Base-by-base conservation (phyloP, 2,113 vertebrate genomes). In the Rynchops niger region DNA sequence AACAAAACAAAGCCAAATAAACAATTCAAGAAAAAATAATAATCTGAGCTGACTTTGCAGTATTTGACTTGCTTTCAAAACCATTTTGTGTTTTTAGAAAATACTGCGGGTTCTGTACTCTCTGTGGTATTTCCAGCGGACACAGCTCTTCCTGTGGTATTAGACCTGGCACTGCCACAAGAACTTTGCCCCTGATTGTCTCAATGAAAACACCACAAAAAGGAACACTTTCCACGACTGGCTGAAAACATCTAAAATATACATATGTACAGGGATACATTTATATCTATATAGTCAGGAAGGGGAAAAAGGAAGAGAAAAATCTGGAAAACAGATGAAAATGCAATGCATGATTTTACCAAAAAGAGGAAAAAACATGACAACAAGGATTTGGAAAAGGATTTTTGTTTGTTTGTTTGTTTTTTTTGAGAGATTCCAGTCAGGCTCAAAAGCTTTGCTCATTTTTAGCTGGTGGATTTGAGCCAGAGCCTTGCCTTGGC, bases 101-200 rank as follows among this genome's bases (percentile, higher is more conserved):
- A 96, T 90, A 32, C 95, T 86, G 96, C 0, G 95, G 91, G 91
- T 97, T 97, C 94, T 94, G 95, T 92, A n/a, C 67, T 95, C 90
- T 77, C 93, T 63, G 73, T 94, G 97, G 93, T 82, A 91, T 91
- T 97, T 97, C 94, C 96, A 98, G 97, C 34, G 96, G 97, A 98
- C 96, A 96, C 95, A 92, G 96, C 81, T 97, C 88, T 97, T 98
- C 97, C 97, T 98, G 97, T 96, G 96, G 96, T 96, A 97, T 96
- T 94, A 83, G 94, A 97, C 89, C 96, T 95, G 96, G 96, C 96
- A 95, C 50, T 96, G 93, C 97, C 96, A 97, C 94, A 95, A 97
- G 96, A 97, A 98, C 95, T 97, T 96, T 97, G 96, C 93, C 96
- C 97, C 93, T 94, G 88, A 97, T 97, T 98, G 96, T 98, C 94